A percentile compares a stretch with the other conserved stretches of the same genome.
Evolutionary conservation across 2,113 vertebrate species (phyloP).

Genomic region (Protobothrops flavoviridis): DNA sequence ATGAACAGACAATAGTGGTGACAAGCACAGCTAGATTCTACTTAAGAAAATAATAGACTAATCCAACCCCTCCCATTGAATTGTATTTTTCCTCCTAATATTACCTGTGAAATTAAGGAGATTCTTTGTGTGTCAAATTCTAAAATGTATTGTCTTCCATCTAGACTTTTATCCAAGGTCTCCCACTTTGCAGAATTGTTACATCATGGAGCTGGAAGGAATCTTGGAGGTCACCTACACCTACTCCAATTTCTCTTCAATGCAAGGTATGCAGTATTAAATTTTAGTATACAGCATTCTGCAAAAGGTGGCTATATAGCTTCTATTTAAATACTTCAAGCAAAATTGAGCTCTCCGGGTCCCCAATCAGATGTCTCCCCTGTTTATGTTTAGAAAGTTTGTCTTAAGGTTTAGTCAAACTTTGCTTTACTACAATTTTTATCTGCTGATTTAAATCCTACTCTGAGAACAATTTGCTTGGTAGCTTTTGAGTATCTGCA

Average conservation of each 20-base stretch:
- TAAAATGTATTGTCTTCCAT: background rate
- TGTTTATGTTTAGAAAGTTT: background rate
- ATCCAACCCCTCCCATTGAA: background rate
- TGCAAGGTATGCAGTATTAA: background rate
- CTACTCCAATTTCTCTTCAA: background rate
- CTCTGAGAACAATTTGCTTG: background rate
- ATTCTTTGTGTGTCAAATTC: background rate
- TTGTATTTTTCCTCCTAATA: conserved; percentile 21
- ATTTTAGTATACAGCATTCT: background rate
- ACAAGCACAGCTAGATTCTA: background rate
- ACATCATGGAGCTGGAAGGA: background rate
- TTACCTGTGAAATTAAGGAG: background rate
- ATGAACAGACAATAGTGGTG: background rate
- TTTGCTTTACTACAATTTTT: background rate
- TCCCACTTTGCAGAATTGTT: background rate
- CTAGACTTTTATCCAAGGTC: background rate
- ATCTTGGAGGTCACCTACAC: background rate
- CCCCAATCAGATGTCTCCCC: background rate
- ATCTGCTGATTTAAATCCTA: background rate
- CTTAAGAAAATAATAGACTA: background rate
- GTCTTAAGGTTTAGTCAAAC: background rate
- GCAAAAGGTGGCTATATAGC: background rate
- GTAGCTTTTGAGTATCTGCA: background rate
- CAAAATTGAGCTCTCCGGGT: background rate
- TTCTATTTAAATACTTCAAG: background rate